Evolutionary conservation across 2,797 vertebrate species (phyloP).

Genomic region (Epinephelus awoara): DNA sequence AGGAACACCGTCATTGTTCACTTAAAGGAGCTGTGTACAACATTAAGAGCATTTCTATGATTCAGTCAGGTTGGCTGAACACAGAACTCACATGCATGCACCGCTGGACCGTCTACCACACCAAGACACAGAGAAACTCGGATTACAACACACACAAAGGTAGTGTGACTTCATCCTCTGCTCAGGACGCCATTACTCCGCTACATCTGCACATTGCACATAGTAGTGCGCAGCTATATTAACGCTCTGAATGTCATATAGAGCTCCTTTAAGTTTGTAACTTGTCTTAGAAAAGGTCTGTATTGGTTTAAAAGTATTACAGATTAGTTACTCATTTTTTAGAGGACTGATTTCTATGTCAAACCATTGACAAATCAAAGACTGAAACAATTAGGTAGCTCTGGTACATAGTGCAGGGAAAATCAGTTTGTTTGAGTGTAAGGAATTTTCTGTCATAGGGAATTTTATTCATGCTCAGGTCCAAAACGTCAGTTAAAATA

Average conservation of each 20-base stretch:
- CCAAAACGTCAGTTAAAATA: neutral
- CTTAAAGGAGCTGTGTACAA: no score
- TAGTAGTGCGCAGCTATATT: no score
- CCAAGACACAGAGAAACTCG: no score
- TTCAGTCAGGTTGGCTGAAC: no score
- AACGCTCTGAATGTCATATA: no score
- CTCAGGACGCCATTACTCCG: no score
- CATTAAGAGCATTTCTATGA: no score
- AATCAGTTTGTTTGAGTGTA: neutral
- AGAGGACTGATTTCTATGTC: neutral
- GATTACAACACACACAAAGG: no score
- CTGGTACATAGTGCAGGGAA: neutral
- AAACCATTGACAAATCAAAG: neutral
- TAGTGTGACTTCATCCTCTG: no score
- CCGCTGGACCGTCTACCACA: no score
- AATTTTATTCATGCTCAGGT: neutral
- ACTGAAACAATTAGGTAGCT: constrained; percentile 9
- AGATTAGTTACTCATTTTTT: neutral
- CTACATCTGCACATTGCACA: no score
- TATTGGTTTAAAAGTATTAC: neutral
- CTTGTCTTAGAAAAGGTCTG: constrained; percentile 14
- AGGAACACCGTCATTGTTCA: neutral
- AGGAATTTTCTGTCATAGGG: neutral
- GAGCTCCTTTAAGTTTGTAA: neutral
- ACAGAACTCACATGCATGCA: no score